Conservation (phyloP, 92 coral and sea anemone genomes). For the Epizoanthus ramosus region DNA sequence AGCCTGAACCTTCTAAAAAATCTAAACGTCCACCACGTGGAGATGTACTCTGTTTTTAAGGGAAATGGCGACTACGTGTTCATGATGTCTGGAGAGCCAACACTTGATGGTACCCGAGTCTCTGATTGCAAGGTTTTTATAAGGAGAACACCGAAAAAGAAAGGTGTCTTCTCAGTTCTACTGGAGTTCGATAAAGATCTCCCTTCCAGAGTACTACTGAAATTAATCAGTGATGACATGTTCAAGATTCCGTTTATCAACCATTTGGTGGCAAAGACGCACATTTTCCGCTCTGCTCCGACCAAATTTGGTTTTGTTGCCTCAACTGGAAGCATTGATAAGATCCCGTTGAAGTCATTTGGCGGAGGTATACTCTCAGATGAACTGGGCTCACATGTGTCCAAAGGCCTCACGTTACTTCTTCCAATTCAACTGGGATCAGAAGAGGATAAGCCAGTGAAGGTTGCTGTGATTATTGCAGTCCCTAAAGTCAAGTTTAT, state of each 20-base stretch:
- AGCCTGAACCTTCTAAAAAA: constrained; percentile 63
- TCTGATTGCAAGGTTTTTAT: constrained; percentile 86
- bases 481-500: constrained; percentile 74
- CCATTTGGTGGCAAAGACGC: constrained; percentile 81
- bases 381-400: constrained; percentile 85
- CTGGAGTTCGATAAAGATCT: constrained; percentile 83
- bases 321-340: constrained; percentile 90
- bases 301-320: constrained; percentile 97
- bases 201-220: constrained; percentile 81
- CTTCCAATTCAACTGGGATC: constrained; percentile 82
- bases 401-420: constrained; percentile 86
- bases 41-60: constrained; percentile 94
- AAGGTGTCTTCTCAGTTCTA: constrained; percentile 81
- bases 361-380: constrained; percentile 88
- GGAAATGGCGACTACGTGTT: constrained; percentile 90
- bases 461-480: constrained; percentile 78
- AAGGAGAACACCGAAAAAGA: constrained; percentile 79
- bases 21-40: constrained; percentile 74
- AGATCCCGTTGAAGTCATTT: constrained; percentile 85
- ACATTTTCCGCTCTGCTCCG: constrained; percentile 75
- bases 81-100: constrained; percentile 84
- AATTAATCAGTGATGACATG: constrained; percentile 80
- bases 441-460: constrained; percentile 74
- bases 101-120: constrained; percentile 63
- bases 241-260: constrained; percentile 89